Evolutionary conservation across 2,888 invertebrate species (phyloP).

Genomic region (Gryllus longicercus): DNA sequence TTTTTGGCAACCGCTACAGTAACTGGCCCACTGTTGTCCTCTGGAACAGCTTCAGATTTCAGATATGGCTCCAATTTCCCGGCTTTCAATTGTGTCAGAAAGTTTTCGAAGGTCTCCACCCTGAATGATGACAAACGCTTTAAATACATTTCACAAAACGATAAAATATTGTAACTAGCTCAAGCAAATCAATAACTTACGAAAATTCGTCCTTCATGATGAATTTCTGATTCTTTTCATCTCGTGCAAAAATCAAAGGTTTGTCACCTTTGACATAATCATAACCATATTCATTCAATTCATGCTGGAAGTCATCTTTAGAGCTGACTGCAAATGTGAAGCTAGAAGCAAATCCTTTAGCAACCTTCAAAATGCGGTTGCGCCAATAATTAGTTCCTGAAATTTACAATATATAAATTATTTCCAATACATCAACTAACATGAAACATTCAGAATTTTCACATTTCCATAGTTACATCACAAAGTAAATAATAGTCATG

Average conservation of each 20-base stretch:
- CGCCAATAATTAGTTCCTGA: conserved; percentile 95
- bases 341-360: conserved; percentile 63
- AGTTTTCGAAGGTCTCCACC: conserved; percentile 77
- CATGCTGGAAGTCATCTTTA: conserved; percentile 90
- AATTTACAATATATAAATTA: conserved; percentile 23
- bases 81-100: conserved; percentile 77
- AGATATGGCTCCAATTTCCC: conserved; percentile 85
- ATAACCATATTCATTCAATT: conserved; percentile 90
- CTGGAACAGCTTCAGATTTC: conserved; percentile 93
- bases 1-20: conserved; percentile 94
- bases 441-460: background rate
- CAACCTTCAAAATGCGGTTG: conserved; percentile 89
- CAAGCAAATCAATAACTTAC: conserved; percentile 50
- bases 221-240: conserved; percentile 83
- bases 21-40: conserved; percentile 75
- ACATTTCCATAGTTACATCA: conserved; percentile 19
- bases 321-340: conserved; percentile 86
- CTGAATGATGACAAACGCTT: conserved; percentile 47
- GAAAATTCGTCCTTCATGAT: conserved; percentile 87
- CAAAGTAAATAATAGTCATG: conserved; percentile 21
- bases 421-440: too few relatives aligned
- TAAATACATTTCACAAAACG: background rate
- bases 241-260: conserved; percentile 80
- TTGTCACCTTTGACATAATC: conserved; percentile 84
- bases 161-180: background rate